These are phyloP conservation scores for Pheosia tremula DNA, from an alignment of 2,888 invertebrate species.

Conservation along the genomic window DNA sequence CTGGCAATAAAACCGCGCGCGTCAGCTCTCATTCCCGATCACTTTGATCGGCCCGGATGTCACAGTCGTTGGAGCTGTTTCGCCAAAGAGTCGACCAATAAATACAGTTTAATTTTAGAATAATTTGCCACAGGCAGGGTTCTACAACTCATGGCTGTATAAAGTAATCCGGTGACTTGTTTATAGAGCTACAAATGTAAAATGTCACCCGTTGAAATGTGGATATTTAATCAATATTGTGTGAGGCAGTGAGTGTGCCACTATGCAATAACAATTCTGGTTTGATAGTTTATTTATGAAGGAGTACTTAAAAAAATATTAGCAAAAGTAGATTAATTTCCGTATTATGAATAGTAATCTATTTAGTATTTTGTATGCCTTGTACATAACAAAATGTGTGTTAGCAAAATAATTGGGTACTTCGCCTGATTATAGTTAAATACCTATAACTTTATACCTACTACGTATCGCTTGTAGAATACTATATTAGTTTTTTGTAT, in stretches of 20 bases:
- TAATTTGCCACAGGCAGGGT: constrained; percentile 61
- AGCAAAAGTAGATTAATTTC: neutral
- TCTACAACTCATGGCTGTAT: constrained; percentile 59
- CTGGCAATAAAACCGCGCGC: constrained; percentile 59
- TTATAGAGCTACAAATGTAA: constrained; percentile 56
- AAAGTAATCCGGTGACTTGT: constrained; percentile 57
- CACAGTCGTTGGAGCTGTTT: constrained; percentile 65
- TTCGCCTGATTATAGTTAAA: no score
- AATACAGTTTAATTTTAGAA: constrained; percentile 73
- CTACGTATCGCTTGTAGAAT: no score
- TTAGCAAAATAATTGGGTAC: no score
- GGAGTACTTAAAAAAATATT: neutral
- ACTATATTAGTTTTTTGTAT: no score
- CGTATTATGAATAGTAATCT: neutral
- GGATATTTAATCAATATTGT: constrained; percentile 13
- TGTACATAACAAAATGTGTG: no score
- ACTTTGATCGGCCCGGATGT: constrained; percentile 80
- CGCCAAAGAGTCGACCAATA: constrained; percentile 60
- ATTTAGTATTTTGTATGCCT: neutral
- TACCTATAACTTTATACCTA: no score
- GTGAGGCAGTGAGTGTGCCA: neutral
- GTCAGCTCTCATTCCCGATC: constrained; percentile 65
- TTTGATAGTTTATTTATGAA: constrained; percentile 1
- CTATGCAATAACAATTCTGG: neutral
- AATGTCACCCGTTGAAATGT: constrained; percentile 40